A percentile compares a stretch with the other conserved stretches of the same genome.
Evolutionary conservation across 2,888 invertebrate species (phyloP).

Genomic region (Drosophila formosana): DNA sequence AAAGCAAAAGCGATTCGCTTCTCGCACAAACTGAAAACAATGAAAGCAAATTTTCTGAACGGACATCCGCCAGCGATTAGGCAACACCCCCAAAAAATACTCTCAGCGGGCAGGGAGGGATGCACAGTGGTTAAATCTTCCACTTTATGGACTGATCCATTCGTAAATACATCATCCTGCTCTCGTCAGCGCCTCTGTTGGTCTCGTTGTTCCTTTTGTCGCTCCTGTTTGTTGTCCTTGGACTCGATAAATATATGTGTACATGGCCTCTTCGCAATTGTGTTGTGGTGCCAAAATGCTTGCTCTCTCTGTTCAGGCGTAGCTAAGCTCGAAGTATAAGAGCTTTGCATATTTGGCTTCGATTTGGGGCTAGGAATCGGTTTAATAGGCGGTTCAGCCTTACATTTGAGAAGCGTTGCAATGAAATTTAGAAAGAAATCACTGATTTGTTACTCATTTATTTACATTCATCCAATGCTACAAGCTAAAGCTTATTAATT

Average conservation of each 20-base stretch:
- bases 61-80: conserved; percentile 76
- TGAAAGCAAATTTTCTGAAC: conserved; percentile 75
- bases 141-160: conserved; percentile 85
- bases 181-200: background rate
- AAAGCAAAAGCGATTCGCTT: conserved; percentile 20
- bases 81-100: conserved; percentile 29
- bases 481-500: too few species aligned
- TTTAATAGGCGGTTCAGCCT: background rate
- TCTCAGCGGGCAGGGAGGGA: background rate
- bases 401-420: too few species aligned
- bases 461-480: too few species aligned
- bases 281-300: background rate
- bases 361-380: background rate
- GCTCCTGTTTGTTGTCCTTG: conserved; percentile 7
- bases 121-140: conserved; percentile 82
- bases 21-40: conserved; percentile 63
- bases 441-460: too few species aligned
- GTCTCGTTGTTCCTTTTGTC: background rate
- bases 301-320: background rate
- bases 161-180: conserved; percentile 17
- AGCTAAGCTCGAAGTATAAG: background rate
- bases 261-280: background rate
- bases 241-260: conserved; percentile 11
- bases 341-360: conserved; percentile 3
- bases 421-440: too few species aligned